These are phyloP conservation scores for Drosophila monieri DNA, from an alignment of 2,888 invertebrate species.

Conservation along the genomic window DNA sequence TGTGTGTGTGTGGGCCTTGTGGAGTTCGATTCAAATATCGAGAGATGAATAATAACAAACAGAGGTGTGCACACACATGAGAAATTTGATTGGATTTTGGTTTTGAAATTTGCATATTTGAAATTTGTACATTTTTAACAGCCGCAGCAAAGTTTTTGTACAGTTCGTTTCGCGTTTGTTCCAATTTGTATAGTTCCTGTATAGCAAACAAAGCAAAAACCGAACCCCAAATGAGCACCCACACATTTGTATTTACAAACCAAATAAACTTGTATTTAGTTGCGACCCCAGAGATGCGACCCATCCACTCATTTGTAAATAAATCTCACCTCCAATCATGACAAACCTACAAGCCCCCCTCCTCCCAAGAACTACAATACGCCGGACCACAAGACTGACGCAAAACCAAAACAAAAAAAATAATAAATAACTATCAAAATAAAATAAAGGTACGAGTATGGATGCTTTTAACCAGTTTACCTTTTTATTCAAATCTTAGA, in stretches of 20 bases:
- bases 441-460: conserved; percentile 7
- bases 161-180: conserved; percentile 52
- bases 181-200: conserved; percentile 52
- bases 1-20: conserved; percentile 27
- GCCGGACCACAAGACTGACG: conserved; percentile 20
- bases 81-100: conserved; percentile 64
- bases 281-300: conserved; percentile 48
- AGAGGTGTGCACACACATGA: conserved; percentile 38
- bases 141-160: conserved; percentile 57
- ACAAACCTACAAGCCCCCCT: conserved; percentile 15
- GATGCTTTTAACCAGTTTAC: conserved; percentile 32
- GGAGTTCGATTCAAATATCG: conserved; percentile 28
- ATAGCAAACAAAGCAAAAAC: conserved; percentile 37
- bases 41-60: conserved; percentile 40
- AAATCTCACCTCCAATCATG: conserved; percentile 69
- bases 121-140: conserved; percentile 53
- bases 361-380: conserved; percentile 10
- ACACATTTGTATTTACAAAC: conserved; percentile 52
- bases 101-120: conserved; percentile 66
- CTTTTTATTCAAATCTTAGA: conserved; percentile 17
- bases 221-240: conserved; percentile 57
- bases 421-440: background rate
- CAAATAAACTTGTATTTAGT: conserved; percentile 49
- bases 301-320: conserved; percentile 68
- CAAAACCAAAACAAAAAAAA: background rate